These are phyloP conservation scores for Arctopsyche grandis DNA, from an alignment of 1,140 invertebrate genomes.

Conservation along the genomic window DNA sequence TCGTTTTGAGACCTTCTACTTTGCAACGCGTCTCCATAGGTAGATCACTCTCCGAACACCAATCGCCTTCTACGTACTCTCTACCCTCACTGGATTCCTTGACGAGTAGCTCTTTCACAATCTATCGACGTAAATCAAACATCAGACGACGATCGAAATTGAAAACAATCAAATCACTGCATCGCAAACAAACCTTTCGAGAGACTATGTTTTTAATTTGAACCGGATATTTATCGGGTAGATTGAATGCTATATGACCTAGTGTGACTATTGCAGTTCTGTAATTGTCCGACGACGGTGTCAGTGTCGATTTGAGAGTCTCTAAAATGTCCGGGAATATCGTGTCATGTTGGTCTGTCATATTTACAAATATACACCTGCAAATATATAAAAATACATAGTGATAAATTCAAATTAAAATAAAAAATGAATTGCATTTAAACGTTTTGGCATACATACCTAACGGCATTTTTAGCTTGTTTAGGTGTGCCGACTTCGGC, in stretches of 20 bases:
- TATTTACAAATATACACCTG: conserved; percentile 89
- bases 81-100: conserved; percentile 75
- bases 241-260: conserved; percentile 93
- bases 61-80: conserved; percentile 71
- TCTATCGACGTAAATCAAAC: conserved; percentile 62
- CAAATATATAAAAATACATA: conserved; percentile 19
- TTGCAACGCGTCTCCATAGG: conserved; percentile 93
- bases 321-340: conserved; percentile 91
- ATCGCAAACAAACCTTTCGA: conserved; percentile 76
- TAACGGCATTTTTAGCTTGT: conserved; percentile 95
- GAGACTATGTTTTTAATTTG: conserved; percentile 95
- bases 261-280: conserved; percentile 92
- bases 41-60: conserved; percentile 89
- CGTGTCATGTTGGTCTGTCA: conserved; percentile 79
- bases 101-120: conserved; percentile 94
- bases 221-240: conserved; percentile 87
- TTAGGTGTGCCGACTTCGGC: conserved; percentile 90
- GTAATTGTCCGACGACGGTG: conserved; percentile 84
- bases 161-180: background rate
- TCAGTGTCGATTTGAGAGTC: conserved; percentile 78
- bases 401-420: background rate
- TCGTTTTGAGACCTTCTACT: conserved; percentile 94
- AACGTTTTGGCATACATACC: conserved; percentile 71
- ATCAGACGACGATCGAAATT: conserved; percentile 21
- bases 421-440: conserved; percentile 69